A percentile compares a stretch with the other conserved stretches of the same genome.
Conservation (phyloP, 2,797 vertebrate genomes). For the Hypotaenidia philippensis region DNA sequence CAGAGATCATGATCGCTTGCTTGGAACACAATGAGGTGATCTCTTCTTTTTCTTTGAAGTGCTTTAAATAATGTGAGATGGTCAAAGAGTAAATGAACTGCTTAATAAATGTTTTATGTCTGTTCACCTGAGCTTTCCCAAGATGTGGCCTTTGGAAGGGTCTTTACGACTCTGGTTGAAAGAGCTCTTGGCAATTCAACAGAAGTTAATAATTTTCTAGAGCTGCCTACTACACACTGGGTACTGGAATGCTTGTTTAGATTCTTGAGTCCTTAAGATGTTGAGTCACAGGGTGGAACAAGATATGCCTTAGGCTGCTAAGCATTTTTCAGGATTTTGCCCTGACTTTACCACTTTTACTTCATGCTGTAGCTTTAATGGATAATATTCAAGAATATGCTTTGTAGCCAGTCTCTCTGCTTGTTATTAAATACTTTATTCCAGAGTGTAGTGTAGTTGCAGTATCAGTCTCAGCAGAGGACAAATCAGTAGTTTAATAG, state of each 20-base stretch:
- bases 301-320: neutral
- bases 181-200: neutral
- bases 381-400: neutral
- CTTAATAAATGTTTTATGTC: neutral
- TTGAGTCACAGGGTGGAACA: neutral
- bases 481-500: neutral
- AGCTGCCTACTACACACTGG: neutral
- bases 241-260: neutral
- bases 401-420: neutral
- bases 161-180: neutral
- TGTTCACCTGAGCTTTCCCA: neutral
- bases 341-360: neutral
- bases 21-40: conserved; percentile 97
- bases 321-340: neutral
- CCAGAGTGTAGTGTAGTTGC: neutral
- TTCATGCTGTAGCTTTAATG: neutral
- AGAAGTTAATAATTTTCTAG: conserved; percentile 5
- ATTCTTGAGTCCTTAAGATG: neutral
- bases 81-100: neutral
- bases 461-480: neutral
- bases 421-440: neutral
- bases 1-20: conserved; percentile 97
- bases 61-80: neutral
- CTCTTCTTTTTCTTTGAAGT: accelerated
- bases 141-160: neutral